Evolutionary conservation across 2,797 vertebrate species (phyloP).

Genomic region (Myotis pilosus): DNA sequence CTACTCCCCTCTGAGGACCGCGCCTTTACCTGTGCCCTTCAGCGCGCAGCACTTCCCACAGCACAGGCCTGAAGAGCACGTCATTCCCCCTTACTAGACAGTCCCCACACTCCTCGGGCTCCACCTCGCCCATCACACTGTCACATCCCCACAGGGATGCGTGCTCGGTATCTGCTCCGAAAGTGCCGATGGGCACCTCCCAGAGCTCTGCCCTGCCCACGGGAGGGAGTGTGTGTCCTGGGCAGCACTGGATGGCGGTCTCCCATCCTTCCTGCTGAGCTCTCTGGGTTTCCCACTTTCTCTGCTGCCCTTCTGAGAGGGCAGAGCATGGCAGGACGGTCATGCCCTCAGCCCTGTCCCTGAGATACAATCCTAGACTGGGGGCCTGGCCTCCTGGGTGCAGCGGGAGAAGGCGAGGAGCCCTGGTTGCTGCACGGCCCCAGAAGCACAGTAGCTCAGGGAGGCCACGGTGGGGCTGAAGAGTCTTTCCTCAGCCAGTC

Average conservation of each 20-base stretch:
- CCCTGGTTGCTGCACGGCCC: background rate
- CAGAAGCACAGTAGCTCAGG: background rate
- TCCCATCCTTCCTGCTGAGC: background rate
- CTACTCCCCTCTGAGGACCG: background rate
- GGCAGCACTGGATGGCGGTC: rapidly evolving
- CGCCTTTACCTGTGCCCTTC: background rate
- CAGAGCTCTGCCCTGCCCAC: background rate
- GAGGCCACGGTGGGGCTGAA: background rate
- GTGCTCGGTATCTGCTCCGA: background rate
- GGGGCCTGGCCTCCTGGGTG: background rate
- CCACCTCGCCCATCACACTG: rapidly evolving
- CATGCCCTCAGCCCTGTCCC: background rate
- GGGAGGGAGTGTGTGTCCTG: rapidly evolving
- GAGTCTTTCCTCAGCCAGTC: too few relatives aligned
- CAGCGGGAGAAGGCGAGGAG: background rate
- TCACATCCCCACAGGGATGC: background rate
- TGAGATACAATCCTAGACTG: background rate
- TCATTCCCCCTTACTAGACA: background rate
- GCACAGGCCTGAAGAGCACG: background rate
- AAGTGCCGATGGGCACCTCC: too few relatives aligned
- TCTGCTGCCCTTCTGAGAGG: background rate
- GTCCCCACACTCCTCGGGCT: background rate
- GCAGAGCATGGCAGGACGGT: rapidly evolving
- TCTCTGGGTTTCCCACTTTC: background rate
- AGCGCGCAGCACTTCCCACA: background rate